A percentile compares a stretch with the other conserved stretches of the same genome.
These are phyloP conservation scores for Lomographa bimaculata DNA, from an alignment of 2,888 invertebrate genomes.

Conservation along the genomic window DNA sequence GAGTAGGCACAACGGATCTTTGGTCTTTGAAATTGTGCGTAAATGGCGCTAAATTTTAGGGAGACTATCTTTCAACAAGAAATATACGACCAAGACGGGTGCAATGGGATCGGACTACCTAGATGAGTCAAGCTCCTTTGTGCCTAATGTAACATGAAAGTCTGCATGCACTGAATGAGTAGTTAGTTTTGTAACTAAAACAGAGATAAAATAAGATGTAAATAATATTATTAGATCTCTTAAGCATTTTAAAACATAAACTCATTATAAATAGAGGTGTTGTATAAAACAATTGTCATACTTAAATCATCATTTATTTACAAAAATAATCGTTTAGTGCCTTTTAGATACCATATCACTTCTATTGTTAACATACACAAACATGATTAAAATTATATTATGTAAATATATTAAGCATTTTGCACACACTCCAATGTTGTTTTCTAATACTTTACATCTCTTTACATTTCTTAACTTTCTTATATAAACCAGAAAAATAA, in stretches of 20 bases:
- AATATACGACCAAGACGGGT: no score
- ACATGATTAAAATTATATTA: conserved; percentile 56
- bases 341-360: conserved; percentile 49
- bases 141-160: no score
- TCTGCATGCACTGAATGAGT: conserved; percentile 20
- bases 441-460: not conserved
- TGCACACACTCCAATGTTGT: conserved; percentile 8
- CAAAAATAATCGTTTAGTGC: conserved; percentile 70
- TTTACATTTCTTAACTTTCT: not conserved
- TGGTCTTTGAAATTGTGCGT: no score
- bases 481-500: no score
- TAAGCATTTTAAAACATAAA: conserved; percentile 34
- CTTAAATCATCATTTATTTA: conserved; percentile 70
- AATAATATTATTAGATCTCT: conserved; percentile 47
- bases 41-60: no score
- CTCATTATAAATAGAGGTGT: conserved; percentile 22
- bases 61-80: no score
- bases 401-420: conserved; percentile 24
- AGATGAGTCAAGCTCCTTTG: no score
- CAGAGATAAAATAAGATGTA: conserved; percentile 27
- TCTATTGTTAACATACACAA: conserved; percentile 55
- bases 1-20: no score
- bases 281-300: conserved; percentile 34
- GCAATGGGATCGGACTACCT: no score
- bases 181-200: conserved; percentile 10